phyloP scores from a whole-genome alignment of 2,888 invertebrate genomes.

The Tricholauxania praeusta region DNA sequence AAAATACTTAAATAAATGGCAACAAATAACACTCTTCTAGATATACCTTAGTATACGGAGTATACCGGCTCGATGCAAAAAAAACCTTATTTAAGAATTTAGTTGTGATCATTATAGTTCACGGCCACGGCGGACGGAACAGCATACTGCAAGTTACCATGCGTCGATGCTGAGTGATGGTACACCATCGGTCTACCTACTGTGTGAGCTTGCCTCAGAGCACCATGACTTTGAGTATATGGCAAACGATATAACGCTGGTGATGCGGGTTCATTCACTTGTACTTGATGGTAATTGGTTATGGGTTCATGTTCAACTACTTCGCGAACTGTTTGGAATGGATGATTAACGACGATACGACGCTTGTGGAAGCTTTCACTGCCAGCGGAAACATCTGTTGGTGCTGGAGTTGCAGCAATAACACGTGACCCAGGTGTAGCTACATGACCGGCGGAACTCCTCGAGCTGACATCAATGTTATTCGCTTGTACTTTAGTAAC shows the following conservation, averaged over 20 bases:
- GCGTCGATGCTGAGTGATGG: conserved; percentile 24
- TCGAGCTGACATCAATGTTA: conserved; percentile 60
- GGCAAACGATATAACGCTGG: conserved; percentile 55
- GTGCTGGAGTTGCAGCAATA: conserved; percentile 72
- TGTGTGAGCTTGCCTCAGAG: conserved; percentile 37
- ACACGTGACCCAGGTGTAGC: conserved; percentile 70
- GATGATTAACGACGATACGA: conserved; percentile 73
- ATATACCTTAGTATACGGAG: too few species aligned
- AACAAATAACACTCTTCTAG: background rate
- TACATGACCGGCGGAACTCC: conserved; percentile 66
- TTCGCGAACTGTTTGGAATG: conserved; percentile 74
- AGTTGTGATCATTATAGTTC: conserved; percentile 21
- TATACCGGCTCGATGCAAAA: too few species aligned
- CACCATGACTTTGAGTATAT: conserved; percentile 58
- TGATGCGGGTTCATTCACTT: conserved; percentile 71
- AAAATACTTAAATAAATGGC: conserved; percentile 19
- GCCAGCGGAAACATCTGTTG: conserved; percentile 69
- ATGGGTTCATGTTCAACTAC: conserved; percentile 73
- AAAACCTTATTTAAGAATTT: background rate
- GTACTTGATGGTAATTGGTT: conserved; percentile 71
- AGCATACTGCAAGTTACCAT: conserved; percentile 36
- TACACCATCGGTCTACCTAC: conserved; percentile 16
- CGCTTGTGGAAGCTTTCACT: conserved; percentile 73
- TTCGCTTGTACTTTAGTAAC: conserved; percentile 42
- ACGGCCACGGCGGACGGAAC: conserved; percentile 28